These are phyloP conservation scores for Pagetopsis macropterus DNA, from an alignment of 2,797 vertebrate genomes.

Conservation along the genomic window DNA sequence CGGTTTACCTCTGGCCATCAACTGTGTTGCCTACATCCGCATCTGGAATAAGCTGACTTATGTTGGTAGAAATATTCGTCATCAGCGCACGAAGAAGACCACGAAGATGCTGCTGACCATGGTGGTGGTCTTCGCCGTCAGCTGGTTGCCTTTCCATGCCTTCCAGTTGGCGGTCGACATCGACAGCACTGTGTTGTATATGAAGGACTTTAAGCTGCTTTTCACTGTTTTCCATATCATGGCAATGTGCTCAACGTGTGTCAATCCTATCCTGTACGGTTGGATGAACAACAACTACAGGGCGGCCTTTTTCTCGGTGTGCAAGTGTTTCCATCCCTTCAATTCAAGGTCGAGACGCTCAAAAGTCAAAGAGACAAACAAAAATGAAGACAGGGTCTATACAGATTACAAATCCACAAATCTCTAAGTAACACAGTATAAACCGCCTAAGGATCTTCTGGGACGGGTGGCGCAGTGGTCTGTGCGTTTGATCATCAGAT, in stretches of 20 bases:
- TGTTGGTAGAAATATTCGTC: constrained; percentile 74
- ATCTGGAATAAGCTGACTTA: constrained; percentile 92
- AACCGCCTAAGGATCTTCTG: neutral
- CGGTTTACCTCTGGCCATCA: constrained; percentile 89
- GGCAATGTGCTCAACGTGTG: constrained; percentile 95
- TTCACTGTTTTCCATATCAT: constrained; percentile 93
- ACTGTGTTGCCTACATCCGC: constrained; percentile 88
- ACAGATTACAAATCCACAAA: constrained; percentile 64
- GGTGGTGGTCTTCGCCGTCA: constrained; percentile 93
- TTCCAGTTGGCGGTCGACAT: constrained; percentile 95
- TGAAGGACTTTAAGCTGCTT: constrained; percentile 94
- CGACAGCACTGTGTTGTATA: constrained; percentile 86
- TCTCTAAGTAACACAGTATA: constrained; percentile 44
- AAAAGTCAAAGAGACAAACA: constrained; percentile 41
- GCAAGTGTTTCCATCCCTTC: constrained; percentile 81
- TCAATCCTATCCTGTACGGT: constrained; percentile 95
- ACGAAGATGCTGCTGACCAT: constrained; percentile 95
- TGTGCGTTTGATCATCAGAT: too few relatives aligned
- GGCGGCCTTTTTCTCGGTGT: constrained; percentile 89
- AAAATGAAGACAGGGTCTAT: constrained; percentile 43
- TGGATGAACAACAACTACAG: constrained; percentile 99
- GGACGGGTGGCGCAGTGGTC: too few relatives aligned
- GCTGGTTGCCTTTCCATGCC: constrained; percentile 94
- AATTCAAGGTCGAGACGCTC: constrained; percentile 9
- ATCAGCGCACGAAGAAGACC: constrained; percentile 88